A percentile compares a stretch with the other conserved stretches of the same genome.
Evolutionary conservation across 2,113 vertebrate species (phyloP).

Genomic region (Tinamus guttatus): DNA sequence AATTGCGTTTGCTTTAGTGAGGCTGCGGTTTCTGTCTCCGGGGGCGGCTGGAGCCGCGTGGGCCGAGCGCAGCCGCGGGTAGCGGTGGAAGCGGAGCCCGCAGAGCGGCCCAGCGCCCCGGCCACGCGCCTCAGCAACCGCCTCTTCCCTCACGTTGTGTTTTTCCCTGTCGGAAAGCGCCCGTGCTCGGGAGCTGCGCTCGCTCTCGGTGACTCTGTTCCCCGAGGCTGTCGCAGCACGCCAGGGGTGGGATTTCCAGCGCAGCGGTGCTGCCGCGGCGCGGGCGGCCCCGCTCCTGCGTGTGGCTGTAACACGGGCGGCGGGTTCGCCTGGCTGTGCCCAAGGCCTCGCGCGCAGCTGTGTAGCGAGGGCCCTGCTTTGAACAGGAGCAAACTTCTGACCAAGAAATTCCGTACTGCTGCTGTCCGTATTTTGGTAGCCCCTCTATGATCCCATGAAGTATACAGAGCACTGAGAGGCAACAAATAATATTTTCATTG

Average conservation of each 20-base stretch:
- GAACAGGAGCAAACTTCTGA: background rate
- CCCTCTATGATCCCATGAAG: background rate
- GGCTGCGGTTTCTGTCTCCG: background rate
- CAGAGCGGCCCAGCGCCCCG: no score
- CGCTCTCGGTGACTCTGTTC: background rate
- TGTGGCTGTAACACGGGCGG: background rate
- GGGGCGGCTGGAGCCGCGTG: background rate
- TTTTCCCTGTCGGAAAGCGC: background rate
- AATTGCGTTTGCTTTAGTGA: background rate
- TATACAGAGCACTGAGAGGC: background rate
- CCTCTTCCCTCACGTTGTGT: background rate
- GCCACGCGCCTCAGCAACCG: no score
- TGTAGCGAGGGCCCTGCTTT: background rate
- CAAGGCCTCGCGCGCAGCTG: background rate
- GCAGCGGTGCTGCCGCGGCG: no score
- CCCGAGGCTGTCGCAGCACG: background rate
- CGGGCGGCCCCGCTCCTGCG: no score
- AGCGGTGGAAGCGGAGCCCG: no score
- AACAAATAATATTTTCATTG: background rate
- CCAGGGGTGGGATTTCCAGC: background rate
- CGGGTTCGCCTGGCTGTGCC: background rate
- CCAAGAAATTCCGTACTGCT: background rate
- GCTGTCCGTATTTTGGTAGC: background rate
- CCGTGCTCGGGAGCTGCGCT: background rate
- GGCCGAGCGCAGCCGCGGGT: background rate